phyloP scores from a whole-genome alignment of 1,140 invertebrate species.

The Platyscapa corneri region DNA sequence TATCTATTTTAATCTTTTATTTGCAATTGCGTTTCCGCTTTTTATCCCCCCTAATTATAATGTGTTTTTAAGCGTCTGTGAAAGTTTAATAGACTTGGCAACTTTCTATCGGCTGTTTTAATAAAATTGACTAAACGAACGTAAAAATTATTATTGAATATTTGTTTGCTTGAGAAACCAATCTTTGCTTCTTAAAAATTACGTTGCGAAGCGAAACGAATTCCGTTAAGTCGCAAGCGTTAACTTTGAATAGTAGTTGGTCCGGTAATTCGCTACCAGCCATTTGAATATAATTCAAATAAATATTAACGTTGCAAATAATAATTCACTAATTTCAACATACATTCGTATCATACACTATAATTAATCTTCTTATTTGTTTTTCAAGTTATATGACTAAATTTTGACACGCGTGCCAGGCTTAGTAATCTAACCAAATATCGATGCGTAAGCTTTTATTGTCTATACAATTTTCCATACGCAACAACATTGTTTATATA shows the following conservation, averaged over 20 bases:
- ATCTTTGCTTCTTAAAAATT: no score
- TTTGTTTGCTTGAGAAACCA: no score
- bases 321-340: neutral
- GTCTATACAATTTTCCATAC: no score
- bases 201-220: no score
- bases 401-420: neutral
- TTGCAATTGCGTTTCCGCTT: neutral
- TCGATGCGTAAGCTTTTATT: neutral
- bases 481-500: no score
- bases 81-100: neutral
- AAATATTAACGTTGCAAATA: no score
- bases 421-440: neutral
- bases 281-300: no score
- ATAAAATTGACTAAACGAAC: neutral
- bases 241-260: no score
- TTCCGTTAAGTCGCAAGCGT: no score
- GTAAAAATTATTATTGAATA: no score
- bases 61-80: neutral
- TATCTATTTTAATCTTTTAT: neutral
- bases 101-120: neutral
- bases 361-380: neutral
- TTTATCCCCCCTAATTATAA: neutral
- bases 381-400: neutral
- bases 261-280: no score
- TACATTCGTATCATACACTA: neutral